Conservation (phyloP, 2,113 vertebrate species). For the Rhegmatorhina hoffmannsi region DNA sequence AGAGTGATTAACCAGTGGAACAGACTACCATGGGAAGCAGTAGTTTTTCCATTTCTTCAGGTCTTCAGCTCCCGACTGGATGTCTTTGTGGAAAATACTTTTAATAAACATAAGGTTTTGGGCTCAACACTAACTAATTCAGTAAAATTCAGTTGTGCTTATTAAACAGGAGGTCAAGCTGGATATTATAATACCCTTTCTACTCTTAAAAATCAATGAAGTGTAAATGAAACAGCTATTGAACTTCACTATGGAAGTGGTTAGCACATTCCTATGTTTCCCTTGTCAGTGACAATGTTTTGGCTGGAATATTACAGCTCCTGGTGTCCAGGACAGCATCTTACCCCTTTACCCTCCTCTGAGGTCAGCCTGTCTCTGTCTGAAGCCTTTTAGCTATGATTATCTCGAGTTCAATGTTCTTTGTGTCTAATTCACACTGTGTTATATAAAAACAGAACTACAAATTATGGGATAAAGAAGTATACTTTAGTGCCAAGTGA, state of each 20-base stretch:
- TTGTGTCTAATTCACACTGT: neutral
- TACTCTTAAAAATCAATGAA: constrained; percentile 30
- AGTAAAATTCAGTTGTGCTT: neutral
- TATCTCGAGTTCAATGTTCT: neutral
- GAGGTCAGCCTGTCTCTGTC: neutral
- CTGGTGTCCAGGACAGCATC: neutral
- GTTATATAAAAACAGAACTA: neutral
- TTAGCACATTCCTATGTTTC: neutral
- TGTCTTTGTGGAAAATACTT: constrained; percentile 50
- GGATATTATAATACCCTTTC: neutral
- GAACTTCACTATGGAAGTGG: neutral
- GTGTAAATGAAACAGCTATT: neutral
- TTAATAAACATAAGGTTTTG: constrained; percentile 41
- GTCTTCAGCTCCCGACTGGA: constrained; percentile 35
- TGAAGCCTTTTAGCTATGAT: neutral
- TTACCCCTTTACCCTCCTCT: neutral
- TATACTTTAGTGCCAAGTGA: neutral
- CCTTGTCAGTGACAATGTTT: neutral
- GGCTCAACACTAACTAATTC: neutral
- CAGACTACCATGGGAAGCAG: neutral
- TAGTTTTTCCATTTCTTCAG: constrained; percentile 59
- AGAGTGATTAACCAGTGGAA: constrained; percentile 30
- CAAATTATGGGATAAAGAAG: neutral
- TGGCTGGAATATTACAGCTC: neutral
- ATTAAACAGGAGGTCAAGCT: neutral